phyloP scores from a whole-genome alignment of 1,140 invertebrate genomes.

The Venustaconcha ellipsiformis region DNA sequence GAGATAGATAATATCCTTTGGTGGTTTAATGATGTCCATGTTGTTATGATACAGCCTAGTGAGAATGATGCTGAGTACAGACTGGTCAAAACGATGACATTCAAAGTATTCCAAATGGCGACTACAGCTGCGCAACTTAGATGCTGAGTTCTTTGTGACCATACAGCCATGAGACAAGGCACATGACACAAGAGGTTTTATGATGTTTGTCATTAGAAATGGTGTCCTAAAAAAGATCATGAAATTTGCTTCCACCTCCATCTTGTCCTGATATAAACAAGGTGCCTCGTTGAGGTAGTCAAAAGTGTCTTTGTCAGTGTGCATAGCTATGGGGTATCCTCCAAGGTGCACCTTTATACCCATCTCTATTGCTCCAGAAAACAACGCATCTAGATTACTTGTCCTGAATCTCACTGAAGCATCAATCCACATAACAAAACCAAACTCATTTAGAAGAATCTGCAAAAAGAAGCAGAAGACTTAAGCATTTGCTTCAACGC shows the following conservation, averaged over 20 bases:
- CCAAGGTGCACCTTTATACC: slow-evolving; percentile 11
- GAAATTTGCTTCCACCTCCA: slow-evolving; percentile 28
- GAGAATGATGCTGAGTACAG: slow-evolving; percentile 25
- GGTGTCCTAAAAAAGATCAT: slow-evolving; percentile 20
- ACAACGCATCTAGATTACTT: slow-evolving; percentile 11
- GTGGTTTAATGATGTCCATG: neutral
- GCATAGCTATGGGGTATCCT: slow-evolving; percentile 13
- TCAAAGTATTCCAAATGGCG: slow-evolving; percentile 13
- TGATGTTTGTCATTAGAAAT: slow-evolving; percentile 17
- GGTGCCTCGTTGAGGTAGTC: slow-evolving; percentile 10
- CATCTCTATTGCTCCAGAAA: slow-evolving; percentile 5
- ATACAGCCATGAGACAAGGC: slow-evolving; percentile 25
- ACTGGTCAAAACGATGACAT: slow-evolving; percentile 33
- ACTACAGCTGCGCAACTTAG: slow-evolving; percentile 3
- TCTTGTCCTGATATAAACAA: slow-evolving; percentile 13
- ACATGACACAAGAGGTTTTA: slow-evolving; percentile 28
- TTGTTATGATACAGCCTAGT: slow-evolving; percentile 11
- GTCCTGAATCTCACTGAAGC: slow-evolving; percentile 23
- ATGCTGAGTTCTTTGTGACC: slow-evolving; percentile 3
- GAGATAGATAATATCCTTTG: too few relatives aligned
- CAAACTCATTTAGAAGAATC: slow-evolving; percentile 13
- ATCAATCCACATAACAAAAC: slow-evolving; percentile 33
- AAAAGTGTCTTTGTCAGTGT: slow-evolving; percentile 21
- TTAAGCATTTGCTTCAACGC: too few relatives aligned
- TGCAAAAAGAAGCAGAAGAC: neutral